Evolutionary conservation across 2,797 vertebrate genomes (phyloP).

Genomic region (Sebastes kiyomatsui): DNA sequence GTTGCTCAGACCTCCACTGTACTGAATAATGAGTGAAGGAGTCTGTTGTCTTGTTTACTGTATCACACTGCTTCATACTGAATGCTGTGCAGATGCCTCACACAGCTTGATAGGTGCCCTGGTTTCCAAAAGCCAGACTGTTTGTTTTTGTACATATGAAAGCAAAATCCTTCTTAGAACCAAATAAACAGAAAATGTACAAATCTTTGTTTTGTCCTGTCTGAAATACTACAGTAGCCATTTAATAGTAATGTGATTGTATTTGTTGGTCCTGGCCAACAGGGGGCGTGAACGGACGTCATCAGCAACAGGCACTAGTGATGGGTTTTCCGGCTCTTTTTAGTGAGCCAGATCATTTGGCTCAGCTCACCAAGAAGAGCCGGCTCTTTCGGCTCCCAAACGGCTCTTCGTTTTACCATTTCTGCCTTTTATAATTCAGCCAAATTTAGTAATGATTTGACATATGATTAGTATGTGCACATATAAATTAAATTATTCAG

Average conservation of each 20-base stretch:
- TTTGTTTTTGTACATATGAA: conserved; percentile 73
- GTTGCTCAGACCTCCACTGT: conserved; percentile 18
- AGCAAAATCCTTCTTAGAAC: conserved; percentile 66
- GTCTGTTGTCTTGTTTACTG: conserved; percentile 60
- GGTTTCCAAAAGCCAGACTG: conserved; percentile 51
- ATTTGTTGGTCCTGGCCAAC: not conserved
- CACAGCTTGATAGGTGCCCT: conserved; percentile 49
- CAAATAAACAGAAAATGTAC: conserved; percentile 74
- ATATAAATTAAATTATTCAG: no score
- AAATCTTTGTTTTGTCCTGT: not conserved
- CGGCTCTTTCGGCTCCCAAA: no score
- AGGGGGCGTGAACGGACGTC: not conserved
- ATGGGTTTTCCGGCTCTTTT: no score
- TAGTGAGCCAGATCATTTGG: no score
- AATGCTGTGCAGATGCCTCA: conserved; percentile 49
- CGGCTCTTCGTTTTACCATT: no score
- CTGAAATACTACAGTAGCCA: not conserved
- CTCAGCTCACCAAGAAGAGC: no score
- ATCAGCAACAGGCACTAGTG: fast-evolving
- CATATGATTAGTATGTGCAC: no score
- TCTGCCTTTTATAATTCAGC: no score
- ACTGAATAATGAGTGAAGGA: conserved; percentile 32
- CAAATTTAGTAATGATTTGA: no score
- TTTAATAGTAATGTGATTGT: not conserved
- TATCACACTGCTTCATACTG: conserved; percentile 41